Evolutionary conservation across 1,140 invertebrate genomes (phyloP).

Genomic region (Bursaphelenchus mucronatus): DNA sequence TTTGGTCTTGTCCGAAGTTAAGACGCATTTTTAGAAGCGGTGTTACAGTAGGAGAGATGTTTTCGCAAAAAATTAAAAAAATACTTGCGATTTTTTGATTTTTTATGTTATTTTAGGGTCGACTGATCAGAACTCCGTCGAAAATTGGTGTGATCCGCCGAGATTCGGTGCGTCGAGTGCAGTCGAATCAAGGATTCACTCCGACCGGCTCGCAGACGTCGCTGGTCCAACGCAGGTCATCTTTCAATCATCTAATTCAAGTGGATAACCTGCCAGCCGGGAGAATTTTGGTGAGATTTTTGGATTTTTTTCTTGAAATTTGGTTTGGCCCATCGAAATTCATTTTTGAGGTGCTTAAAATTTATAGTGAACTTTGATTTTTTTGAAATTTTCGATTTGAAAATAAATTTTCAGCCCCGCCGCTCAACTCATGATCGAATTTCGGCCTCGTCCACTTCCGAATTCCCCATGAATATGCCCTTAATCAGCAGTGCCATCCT

Average conservation of each 20-base stretch:
- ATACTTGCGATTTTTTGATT: background rate
- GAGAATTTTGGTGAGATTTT: constrained; percentile 3
- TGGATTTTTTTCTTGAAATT: background rate
- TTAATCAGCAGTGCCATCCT: too few relatives aligned
- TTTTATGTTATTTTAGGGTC: constrained; percentile 27
- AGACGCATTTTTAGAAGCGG: background rate
- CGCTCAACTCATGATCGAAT: background rate
- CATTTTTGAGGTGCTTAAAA: background rate
- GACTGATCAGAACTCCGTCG: constrained; percentile 19
- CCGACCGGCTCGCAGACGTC: background rate
- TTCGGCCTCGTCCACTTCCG: background rate
- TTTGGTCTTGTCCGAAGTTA: background rate
- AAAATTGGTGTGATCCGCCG: constrained; percentile 22
- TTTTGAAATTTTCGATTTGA: background rate
- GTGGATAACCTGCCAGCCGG: constrained; percentile 2
- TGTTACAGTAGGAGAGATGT: background rate
- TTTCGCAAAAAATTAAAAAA: background rate
- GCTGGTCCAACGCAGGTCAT: background rate
- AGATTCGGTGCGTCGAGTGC: constrained; percentile 4
- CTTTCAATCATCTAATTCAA: background rate
- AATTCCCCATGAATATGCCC: too few relatives aligned
- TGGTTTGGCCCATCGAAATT: background rate
- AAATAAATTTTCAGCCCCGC: background rate
- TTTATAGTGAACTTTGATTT: background rate
- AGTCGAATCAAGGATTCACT: background rate